phyloP scores from a whole-genome alignment of 37 sponge, comb jelly and placozoan genomes.

The Diacarnus erythraeanus region DNA sequence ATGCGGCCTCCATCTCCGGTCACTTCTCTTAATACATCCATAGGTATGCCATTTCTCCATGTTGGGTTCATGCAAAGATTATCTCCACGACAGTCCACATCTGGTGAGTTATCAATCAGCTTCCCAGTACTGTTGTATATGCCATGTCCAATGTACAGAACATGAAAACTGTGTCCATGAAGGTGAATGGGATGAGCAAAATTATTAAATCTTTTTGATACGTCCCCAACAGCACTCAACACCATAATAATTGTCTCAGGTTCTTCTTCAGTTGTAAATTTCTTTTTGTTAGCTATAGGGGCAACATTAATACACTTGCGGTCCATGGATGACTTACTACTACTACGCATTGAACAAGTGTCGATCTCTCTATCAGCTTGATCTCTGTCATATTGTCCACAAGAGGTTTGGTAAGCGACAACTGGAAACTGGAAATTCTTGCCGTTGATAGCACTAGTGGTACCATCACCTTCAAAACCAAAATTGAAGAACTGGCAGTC shows the following conservation, averaged over 20 bases:
- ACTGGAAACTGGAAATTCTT: slow-evolving; percentile 32
- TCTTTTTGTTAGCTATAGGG: background rate
- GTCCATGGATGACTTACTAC: too few relatives aligned
- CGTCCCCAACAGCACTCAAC: slow-evolving; percentile 4
- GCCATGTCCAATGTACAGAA: slow-evolving; percentile 68
- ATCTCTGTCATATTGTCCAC: slow-evolving; percentile 3
- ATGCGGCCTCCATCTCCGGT: background rate
- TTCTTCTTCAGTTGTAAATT: background rate
- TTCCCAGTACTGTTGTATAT: slow-evolving; percentile 10
- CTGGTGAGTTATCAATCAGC: slow-evolving; percentile 1
- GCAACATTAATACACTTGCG: slow-evolving; percentile 8
- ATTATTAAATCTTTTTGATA: background rate
- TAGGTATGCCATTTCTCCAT: slow-evolving; percentile 4
- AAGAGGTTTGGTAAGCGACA: slow-evolving; percentile 19
- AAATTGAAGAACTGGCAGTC: slow-evolving; percentile 64
- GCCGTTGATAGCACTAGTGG: slow-evolving; percentile 39
- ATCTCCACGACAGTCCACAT: slow-evolving; percentile 35
- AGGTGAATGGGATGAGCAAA: slow-evolving; percentile 70
- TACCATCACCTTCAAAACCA: slow-evolving; percentile 34
- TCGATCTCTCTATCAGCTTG: background rate
- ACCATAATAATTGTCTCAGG: slow-evolving; percentile 8
- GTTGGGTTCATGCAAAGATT: background rate
- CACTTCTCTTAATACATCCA: background rate
- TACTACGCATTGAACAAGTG: background rate
- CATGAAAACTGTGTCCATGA: slow-evolving; percentile 74